phyloP scores from a whole-genome alignment of 2,888 invertebrate species.

The Lepidocyrtoides sp. region DNA sequence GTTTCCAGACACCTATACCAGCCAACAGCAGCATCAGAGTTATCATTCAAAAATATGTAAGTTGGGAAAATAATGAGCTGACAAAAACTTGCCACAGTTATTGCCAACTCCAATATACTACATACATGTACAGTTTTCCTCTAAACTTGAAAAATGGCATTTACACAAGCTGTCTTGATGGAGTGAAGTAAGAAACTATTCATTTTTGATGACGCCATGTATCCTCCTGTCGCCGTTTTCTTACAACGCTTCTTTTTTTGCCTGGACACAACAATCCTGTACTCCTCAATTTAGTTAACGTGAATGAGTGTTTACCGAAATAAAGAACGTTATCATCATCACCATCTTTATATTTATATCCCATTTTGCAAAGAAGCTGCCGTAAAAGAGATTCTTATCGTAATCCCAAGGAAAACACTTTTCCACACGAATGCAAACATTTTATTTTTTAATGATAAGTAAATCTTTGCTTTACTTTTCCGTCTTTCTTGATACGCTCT shows the following conservation, averaged over 20 bases:
- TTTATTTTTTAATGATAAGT: conserved; percentile 75
- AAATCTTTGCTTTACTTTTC: conserved; percentile 50
- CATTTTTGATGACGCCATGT: conserved; percentile 7
- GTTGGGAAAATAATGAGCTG: conserved; percentile 17
- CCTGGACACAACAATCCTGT: background rate
- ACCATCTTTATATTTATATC: background rate
- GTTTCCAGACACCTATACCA: background rate
- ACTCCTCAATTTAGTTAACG: background rate
- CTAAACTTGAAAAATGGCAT: conserved; percentile 7
- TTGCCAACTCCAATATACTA: conserved; percentile 15
- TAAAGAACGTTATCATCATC: conserved; percentile 15
- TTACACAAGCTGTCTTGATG: background rate
- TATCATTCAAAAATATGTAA: conserved; percentile 17
- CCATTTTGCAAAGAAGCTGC: background rate
- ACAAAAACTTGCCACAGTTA: conserved; percentile 39
- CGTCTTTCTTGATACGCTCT: too few species aligned
- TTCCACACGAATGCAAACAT: conserved; percentile 67
- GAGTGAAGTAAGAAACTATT: background rate
- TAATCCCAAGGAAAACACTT: conserved; percentile 70
- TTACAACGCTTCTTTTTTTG: background rate
- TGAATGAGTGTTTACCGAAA: background rate
- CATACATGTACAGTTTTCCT: background rate
- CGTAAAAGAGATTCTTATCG: conserved; percentile 46
- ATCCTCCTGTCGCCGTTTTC: background rate
- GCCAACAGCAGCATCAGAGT: background rate